These are phyloP conservation scores for Drosophila lini DNA, from an alignment of 1,140 invertebrate genomes.

Conservation along the genomic window DNA sequence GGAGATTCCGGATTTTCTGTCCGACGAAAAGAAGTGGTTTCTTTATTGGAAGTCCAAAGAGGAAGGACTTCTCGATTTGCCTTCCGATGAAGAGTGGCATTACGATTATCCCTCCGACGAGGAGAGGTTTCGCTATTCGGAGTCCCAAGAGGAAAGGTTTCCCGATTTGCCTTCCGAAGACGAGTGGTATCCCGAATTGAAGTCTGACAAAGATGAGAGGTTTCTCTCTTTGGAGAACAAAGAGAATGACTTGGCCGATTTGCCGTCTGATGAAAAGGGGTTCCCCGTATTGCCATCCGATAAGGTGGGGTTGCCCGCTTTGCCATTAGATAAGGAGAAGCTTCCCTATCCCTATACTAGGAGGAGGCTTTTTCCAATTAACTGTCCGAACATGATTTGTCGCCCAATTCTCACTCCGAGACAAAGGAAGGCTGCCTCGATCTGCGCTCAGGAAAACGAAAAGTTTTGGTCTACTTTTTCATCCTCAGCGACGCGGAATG, in stretches of 20 bases:
- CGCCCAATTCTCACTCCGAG: too few species aligned
- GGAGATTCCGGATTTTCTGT: neutral
- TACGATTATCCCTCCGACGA: too few species aligned
- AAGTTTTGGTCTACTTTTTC: too few species aligned
- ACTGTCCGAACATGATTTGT: neutral
- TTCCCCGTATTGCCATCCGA: neutral
- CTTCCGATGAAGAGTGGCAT: neutral
- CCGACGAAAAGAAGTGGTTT: neutral
- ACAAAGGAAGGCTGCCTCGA: neutral
- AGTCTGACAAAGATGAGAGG: neutral
- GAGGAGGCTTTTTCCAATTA: too few species aligned
- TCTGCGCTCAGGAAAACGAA: neutral
- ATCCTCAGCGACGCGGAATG: neutral
- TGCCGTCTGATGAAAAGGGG: neutral
- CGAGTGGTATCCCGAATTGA: neutral
- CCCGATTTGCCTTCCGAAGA: neutral
- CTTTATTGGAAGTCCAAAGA: neutral
- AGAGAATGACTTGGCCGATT: neutral
- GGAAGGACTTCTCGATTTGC: neutral
- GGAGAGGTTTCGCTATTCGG: neutral
- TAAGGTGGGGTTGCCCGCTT: neutral
- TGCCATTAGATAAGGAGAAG: too few species aligned
- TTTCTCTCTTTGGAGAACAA: neutral
- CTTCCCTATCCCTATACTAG: too few species aligned
- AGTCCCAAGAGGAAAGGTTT: neutral